phyloP scores from a whole-genome alignment of 1,140 invertebrate genomes.

The Penaeus chinensis region DNA sequence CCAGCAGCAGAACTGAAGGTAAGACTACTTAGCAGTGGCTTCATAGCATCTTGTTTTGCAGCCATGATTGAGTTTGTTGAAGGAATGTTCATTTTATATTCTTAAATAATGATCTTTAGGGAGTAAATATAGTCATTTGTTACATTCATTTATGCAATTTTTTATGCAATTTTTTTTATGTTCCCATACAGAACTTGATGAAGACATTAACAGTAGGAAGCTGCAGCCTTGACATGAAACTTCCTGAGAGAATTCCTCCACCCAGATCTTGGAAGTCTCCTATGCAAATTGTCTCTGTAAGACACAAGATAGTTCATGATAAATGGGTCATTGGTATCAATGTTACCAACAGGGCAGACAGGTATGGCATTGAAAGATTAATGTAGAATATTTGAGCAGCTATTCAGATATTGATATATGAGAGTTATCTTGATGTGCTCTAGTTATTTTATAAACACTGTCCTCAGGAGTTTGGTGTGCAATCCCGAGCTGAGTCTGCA shows the following conservation, averaged over 20 bases:
- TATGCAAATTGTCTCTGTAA: constrained; percentile 19
- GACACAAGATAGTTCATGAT: constrained; percentile 46
- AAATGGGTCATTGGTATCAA: constrained; percentile 49
- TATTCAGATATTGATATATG: no score
- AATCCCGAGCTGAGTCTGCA: constrained; percentile 14
- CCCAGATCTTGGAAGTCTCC: not conserved
- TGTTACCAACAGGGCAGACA: constrained; percentile 25
- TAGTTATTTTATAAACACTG: not conserved
- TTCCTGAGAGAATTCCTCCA: not conserved
- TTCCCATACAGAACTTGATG: constrained; percentile 13
- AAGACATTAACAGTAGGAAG: not conserved
- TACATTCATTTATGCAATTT: no score
- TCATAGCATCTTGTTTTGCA: not conserved
- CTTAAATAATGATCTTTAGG: no score
- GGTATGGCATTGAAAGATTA: not conserved
- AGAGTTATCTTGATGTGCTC: not conserved
- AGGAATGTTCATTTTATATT: no score
- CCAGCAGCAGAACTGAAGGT: not conserved
- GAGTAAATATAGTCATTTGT: no score
- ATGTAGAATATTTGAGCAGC: not conserved
- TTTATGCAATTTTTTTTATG: not conserved
- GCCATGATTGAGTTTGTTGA: no score
- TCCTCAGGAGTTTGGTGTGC: constrained; percentile 9
- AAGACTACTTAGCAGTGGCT: constrained; percentile 15
- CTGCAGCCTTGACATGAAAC: not conserved